These are phyloP conservation scores for Darevskia mixta DNA, from an alignment of 2,797 vertebrate genomes.

Conservation along the genomic window DNA sequence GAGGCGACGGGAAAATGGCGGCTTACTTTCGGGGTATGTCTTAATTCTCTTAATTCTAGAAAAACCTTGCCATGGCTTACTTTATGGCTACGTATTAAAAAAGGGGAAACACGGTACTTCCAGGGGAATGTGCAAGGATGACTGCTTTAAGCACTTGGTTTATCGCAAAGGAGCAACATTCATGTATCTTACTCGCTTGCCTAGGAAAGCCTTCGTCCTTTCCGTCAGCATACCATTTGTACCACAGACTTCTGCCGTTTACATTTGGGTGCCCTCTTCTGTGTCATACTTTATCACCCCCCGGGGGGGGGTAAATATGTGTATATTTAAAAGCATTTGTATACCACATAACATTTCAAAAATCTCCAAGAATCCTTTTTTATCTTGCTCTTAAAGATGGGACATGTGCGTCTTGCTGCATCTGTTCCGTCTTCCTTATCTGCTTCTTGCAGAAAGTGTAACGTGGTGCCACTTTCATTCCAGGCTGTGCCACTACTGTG, in stretches of 20 bases:
- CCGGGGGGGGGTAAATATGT: too few relatives aligned
- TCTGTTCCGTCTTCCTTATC: not conserved
- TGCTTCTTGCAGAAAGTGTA: not conserved
- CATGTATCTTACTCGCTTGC: not conserved
- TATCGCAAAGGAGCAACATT: not conserved
- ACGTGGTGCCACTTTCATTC: not conserved
- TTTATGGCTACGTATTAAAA: too few relatives aligned
- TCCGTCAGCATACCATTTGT: not conserved
- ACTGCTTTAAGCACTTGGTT: not conserved
- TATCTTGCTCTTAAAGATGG: not conserved
- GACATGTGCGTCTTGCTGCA: not conserved
- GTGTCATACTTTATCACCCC: not conserved
- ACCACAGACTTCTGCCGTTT: not conserved
- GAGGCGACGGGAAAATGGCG: too few relatives aligned
- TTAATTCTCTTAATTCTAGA: too few relatives aligned
- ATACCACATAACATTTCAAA: too few relatives aligned
- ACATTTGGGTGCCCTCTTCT: not conserved
- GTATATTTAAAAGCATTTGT: too few relatives aligned
- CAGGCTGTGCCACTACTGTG: conserved; percentile 92
- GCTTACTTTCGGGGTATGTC: too few relatives aligned
- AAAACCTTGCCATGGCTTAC: too few relatives aligned
- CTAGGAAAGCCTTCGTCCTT: not conserved
- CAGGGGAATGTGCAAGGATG: not conserved
- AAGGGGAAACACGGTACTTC: too few relatives aligned
- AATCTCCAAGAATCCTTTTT: not conserved